These are phyloP conservation scores for Plectrocnemia conspersa DNA, from an alignment of 1,140 invertebrate species.

Conservation along the genomic window DNA sequence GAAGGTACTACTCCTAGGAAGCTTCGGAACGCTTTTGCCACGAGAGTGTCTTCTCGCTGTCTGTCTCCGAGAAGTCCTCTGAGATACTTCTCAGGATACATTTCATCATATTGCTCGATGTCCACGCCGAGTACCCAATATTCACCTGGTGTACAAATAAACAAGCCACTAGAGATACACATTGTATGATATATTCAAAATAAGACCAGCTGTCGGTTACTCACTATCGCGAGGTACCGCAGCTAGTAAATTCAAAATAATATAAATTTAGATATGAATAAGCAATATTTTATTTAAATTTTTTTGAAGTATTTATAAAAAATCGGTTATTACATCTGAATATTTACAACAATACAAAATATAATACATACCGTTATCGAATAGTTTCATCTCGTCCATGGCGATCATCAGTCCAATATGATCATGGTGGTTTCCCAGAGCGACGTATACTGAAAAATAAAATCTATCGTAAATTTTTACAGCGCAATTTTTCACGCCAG, in stretches of 20 bases:
- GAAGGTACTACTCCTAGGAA: constrained; percentile 72
- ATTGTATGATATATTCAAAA: constrained; percentile 7
- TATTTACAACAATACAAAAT: not conserved
- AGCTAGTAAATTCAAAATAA: not conserved
- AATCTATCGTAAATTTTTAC: too few relatives aligned
- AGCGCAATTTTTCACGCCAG: too few relatives aligned
- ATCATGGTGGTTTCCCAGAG: constrained; percentile 83
- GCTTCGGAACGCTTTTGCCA: constrained; percentile 59
- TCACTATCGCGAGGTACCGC: not conserved
- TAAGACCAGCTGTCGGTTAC: not conserved
- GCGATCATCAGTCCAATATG: constrained; percentile 79
- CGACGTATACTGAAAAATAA: constrained; percentile 79
- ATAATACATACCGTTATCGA: constrained; percentile 66
- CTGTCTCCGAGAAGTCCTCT: constrained; percentile 65
- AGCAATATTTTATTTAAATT: constrained; percentile 2
- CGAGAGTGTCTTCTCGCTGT: constrained; percentile 47
- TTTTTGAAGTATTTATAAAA: too few relatives aligned
- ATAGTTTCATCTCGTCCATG: constrained; percentile 73
- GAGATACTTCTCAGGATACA: constrained; percentile 70
- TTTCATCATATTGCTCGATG: constrained; percentile 76
- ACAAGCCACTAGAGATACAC: not conserved
- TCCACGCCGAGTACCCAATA: constrained; percentile 90
- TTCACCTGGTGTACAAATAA: constrained; percentile 58
- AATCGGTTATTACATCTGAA: not conserved
- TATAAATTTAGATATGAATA: not conserved